These are phyloP conservation scores for Fistularia commersonii DNA, from an alignment of 2,797 vertebrate species.

Conservation along the genomic window DNA sequence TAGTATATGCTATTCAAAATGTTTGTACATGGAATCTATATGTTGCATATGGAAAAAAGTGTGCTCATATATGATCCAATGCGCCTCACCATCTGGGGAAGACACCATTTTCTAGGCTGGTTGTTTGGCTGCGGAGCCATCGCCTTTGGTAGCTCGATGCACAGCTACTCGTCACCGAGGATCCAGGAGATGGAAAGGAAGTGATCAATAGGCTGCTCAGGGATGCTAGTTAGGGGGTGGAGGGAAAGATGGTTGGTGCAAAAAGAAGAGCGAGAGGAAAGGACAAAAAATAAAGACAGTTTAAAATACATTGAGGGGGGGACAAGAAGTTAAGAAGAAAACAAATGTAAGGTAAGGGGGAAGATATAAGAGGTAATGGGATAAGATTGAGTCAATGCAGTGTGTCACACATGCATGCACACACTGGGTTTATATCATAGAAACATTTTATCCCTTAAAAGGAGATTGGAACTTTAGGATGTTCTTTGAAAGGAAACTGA, in stretches of 20 bases:
- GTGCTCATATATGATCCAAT: not conserved
- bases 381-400: too few relatives aligned
- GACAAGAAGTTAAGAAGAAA: too few relatives aligned
- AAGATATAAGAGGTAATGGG: too few relatives aligned
- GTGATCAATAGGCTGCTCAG: constrained; percentile 96
- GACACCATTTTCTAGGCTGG: constrained; percentile 96
- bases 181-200: constrained; percentile 93
- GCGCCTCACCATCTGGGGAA: constrained; percentile 91
- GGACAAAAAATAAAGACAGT: not conserved
- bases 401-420: too few relatives aligned
- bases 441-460: too few relatives aligned
- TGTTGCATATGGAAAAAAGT: not conserved
- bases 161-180: constrained; percentile 94
- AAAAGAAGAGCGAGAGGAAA: not conserved
- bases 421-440: too few relatives aligned
- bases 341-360: too few relatives aligned
- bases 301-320: not conserved
- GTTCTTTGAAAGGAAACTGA: too few relatives aligned
- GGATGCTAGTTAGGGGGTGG: constrained; percentile 78
- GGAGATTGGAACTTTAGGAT: too few relatives aligned
- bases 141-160: constrained; percentile 97
- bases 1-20: not conserved
- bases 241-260: constrained; percentile 4
- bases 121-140: constrained; percentile 97
- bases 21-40: not conserved